Evolutionary conservation across 2,797 vertebrate species (phyloP).

Genomic region (Anableps anableps): DNA sequence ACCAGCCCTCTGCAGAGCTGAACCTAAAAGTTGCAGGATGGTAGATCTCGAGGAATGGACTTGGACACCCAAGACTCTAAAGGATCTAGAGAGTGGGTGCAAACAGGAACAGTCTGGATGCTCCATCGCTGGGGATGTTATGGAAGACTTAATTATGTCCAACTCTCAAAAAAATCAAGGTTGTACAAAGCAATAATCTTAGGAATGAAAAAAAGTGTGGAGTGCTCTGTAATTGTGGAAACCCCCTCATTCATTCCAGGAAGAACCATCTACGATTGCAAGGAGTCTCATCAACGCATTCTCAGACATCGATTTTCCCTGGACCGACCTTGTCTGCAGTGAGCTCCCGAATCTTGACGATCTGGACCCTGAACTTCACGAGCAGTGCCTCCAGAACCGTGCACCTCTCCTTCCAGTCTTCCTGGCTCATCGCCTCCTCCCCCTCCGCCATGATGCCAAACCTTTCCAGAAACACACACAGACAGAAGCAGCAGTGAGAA

Average conservation of each 20-base stretch:
- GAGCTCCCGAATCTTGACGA: conserved; percentile 94
- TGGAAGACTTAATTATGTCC: no score
- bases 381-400: conserved; percentile 92
- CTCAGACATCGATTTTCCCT: not conserved
- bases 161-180: no score
- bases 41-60: no score
- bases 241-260: not conserved
- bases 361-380: conserved; percentile 95
- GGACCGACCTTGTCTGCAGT: conserved; percentile 92
- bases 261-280: not conserved
- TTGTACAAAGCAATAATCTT: no score
- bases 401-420: conserved; percentile 96
- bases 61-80: no score
- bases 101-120: no score
- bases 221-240: not conserved
- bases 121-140: no score
- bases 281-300: not conserved
- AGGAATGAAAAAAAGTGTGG: no score
- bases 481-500: conserved; percentile 4
- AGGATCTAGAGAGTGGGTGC: no score
- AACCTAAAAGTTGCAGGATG: no score
- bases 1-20: no score
- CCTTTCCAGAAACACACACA: not conserved
- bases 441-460: conserved; percentile 86
- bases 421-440: conserved; percentile 83